A percentile compares a stretch with the other conserved stretches of the same genome.
These are phyloP conservation scores for Lepidonotus clava DNA, from an alignment of 2,888 invertebrate genomes.

Conservation along the genomic window DNA sequence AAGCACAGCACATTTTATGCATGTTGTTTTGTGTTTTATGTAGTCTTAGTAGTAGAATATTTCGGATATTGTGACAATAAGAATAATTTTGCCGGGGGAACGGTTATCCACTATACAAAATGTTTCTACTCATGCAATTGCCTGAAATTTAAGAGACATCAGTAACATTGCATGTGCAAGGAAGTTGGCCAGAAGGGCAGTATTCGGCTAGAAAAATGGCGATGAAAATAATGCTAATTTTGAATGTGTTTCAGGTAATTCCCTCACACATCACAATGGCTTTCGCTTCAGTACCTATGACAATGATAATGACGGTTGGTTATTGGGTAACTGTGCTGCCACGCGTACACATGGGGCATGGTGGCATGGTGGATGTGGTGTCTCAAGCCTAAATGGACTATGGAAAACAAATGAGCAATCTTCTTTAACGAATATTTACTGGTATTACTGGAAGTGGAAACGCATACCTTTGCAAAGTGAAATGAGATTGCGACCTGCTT, in stretches of 20 bases:
- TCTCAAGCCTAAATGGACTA: neutral
- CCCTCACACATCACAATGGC: neutral
- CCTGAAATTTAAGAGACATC: neutral
- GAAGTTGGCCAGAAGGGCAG: too few relatives aligned
- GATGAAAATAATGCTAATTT: neutral
- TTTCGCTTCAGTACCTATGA: conserved; percentile 12
- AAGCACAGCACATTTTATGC: conserved; percentile 24
- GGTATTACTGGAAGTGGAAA: neutral
- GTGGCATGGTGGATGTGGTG: conserved; percentile 17
- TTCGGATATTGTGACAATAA: conserved; percentile 9
- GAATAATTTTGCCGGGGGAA: conserved; percentile 22
- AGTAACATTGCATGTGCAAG: too few relatives aligned
- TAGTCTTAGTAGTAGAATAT: conserved; percentile 9
- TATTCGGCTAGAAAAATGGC: too few relatives aligned
- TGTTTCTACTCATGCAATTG: neutral
- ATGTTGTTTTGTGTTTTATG: neutral
- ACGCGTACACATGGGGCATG: neutral
- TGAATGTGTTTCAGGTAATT: neutral
- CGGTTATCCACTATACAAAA: too few relatives aligned
- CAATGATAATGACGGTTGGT: conserved; percentile 15
- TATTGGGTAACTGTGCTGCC: conserved; percentile 23
- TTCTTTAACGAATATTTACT: neutral
- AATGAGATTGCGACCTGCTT: neutral
- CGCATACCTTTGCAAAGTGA: neutral
- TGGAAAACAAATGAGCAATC: neutral